Conservation (phyloP, 2,888 invertebrate species). For the Hemistola chrysoprasaria region DNA sequence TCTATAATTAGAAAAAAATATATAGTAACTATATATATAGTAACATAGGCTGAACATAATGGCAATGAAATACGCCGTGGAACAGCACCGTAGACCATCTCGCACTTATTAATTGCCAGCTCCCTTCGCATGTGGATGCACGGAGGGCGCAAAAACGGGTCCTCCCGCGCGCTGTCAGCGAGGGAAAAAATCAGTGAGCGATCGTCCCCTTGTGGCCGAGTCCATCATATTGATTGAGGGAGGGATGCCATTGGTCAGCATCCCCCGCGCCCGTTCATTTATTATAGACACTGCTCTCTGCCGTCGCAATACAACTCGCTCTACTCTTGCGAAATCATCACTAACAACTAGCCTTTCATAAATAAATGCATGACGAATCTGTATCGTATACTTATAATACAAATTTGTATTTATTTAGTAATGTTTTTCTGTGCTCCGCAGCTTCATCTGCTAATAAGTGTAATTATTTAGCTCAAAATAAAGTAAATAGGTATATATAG, state of each 20-base stretch:
- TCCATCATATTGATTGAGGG: constrained; percentile 84
- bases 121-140: constrained; percentile 67
- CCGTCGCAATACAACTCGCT: constrained; percentile 38
- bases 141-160: constrained; percentile 77
- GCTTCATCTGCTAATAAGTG: too few relatives aligned
- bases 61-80: constrained; percentile 15
- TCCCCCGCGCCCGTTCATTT: constrained; percentile 81
- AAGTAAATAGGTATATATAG: too few relatives aligned
- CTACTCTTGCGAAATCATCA: constrained; percentile 44
- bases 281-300: constrained; percentile 80
- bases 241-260: constrained; percentile 81
- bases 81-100: constrained; percentile 43
- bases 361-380: too few relatives aligned
- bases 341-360: constrained; percentile 5
- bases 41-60: constrained; percentile 1
- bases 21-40: too few relatives aligned
- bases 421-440: too few relatives aligned
- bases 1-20: too few relatives aligned
- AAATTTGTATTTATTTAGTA: too few relatives aligned
- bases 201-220: constrained; percentile 82
- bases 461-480: too few relatives aligned
- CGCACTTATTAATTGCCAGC: constrained; percentile 78
- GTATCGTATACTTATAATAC: too few relatives aligned
- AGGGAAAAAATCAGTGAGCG: constrained; percentile 83
- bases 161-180: constrained; percentile 80